Evolutionary conservation across 2,888 invertebrate species (phyloP).

Genomic region (Hemithea aestivaria): DNA sequence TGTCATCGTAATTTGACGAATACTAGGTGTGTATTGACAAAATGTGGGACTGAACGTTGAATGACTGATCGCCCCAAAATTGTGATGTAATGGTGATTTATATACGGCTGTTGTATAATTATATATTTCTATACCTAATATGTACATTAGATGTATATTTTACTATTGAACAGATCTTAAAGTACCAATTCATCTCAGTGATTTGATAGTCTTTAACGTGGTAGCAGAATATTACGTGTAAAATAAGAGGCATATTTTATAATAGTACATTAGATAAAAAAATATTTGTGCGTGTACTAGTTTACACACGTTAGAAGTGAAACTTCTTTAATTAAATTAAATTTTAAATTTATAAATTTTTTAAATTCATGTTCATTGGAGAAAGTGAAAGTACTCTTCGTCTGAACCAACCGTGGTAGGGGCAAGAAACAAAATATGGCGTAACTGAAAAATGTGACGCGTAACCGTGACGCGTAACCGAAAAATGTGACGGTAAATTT

Average conservation of each 20-base stretch:
- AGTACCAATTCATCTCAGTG: too few relatives aligned
- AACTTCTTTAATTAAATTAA: conserved; percentile 31
- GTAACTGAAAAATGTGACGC: too few relatives aligned
- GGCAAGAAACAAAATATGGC: too few relatives aligned
- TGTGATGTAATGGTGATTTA: conserved; percentile 44
- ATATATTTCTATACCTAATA: conserved; percentile 30
- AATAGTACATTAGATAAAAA: conserved; percentile 4
- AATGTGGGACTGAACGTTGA: conserved; percentile 12
- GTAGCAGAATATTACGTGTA: conserved; percentile 11
- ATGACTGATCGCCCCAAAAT: conserved; percentile 26
- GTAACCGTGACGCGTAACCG: too few relatives aligned
- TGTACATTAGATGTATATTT: too few relatives aligned
- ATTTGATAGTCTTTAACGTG: conserved; percentile 8
- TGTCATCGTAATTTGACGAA: neutral
- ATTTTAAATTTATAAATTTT: conserved; percentile 10
- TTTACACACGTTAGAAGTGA: too few relatives aligned
- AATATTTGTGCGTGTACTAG: conserved; percentile 17
- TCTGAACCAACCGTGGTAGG: too few relatives aligned
- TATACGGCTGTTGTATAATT: conserved; percentile 40
- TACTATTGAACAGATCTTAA: too few relatives aligned
- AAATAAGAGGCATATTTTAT: conserved; percentile 8
- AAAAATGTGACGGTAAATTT: too few relatives aligned
- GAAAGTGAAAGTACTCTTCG: too few relatives aligned
- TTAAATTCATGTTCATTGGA: too few relatives aligned
- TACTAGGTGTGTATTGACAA: neutral